Conservation (phyloP, 2,888 invertebrate species). For the Rosalia funebris region DNA sequence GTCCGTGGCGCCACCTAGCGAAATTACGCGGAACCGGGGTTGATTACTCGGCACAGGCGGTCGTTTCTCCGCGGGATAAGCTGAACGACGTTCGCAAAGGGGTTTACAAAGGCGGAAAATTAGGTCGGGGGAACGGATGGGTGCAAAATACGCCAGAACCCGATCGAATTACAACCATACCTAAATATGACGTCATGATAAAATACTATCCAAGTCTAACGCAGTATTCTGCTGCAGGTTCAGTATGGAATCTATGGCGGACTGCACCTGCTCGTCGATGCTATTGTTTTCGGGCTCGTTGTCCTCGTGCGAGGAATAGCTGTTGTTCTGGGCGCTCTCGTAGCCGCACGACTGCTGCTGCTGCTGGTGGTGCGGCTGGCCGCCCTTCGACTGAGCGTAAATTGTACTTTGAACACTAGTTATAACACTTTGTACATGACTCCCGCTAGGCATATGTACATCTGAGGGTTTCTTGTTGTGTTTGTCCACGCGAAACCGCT, state of each 20-base stretch:
- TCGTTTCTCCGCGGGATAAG: too few species aligned
- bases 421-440: constrained; percentile 50
- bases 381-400: constrained; percentile 32
- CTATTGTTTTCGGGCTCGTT: constrained; percentile 66
- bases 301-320: constrained; percentile 45
- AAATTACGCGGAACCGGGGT: too few species aligned
- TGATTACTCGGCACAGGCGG: too few species aligned
- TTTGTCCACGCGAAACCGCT: constrained; percentile 63
- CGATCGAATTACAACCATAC: constrained; percentile 32
- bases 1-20: too few species aligned
- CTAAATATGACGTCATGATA: constrained; percentile 62
- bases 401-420: constrained; percentile 41
- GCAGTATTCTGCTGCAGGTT: constrained; percentile 70
- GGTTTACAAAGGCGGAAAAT: too few species aligned
- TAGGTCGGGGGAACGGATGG: too few species aligned
- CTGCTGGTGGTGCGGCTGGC: too few species aligned
- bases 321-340: constrained; percentile 37
- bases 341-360: constrained; percentile 30
- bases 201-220: constrained; percentile 62
- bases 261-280: constrained; percentile 81
- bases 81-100: too few species aligned
- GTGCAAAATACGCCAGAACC: constrained; percentile 36
- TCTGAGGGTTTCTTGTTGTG: constrained; percentile 50
- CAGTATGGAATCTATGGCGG: constrained; percentile 82
- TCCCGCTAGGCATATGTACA: constrained; percentile 40